A percentile compares a stretch with the other conserved stretches of the same genome.
Conservation (phyloP, 2,113 vertebrate genomes). For the Campylomormyrus tamandua region DNA sequence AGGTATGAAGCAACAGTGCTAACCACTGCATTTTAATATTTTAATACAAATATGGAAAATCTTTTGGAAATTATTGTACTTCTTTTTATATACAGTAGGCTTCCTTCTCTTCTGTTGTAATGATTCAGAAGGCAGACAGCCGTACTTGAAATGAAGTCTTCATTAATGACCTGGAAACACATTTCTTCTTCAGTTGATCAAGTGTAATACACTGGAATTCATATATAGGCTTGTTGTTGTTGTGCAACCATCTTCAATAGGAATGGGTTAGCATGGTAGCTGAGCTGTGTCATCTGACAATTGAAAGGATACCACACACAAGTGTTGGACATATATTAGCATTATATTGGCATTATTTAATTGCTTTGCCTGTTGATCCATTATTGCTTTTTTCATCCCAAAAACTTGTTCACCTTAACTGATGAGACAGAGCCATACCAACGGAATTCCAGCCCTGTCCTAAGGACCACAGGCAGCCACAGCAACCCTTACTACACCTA, state of each 20-base stretch:
- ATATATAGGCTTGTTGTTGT: slow-evolving; percentile 33
- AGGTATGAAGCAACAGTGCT: too few relatives aligned
- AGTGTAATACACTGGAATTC: slow-evolving; percentile 94
- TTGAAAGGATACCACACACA: too few relatives aligned
- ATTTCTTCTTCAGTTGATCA: slow-evolving; percentile 95
- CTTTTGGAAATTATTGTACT: slow-evolving; percentile 64
- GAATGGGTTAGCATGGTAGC: background rate
- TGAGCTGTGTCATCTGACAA: background rate
- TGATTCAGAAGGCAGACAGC: slow-evolving; percentile 61
- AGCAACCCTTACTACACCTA: background rate
- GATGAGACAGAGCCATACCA: background rate
- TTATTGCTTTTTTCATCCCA: background rate
- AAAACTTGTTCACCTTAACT: background rate
- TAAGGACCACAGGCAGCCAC: background rate
- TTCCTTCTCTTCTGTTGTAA: slow-evolving; percentile 53
- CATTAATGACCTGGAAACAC: slow-evolving; percentile 95
- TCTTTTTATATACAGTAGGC: slow-evolving; percentile 39
- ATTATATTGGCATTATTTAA: background rate
- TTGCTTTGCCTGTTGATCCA: background rate
- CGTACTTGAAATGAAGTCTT: slow-evolving; percentile 48
- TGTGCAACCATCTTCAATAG: background rate
- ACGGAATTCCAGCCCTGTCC: background rate
- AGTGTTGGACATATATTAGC: too few relatives aligned
- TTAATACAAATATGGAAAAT: slow-evolving; percentile 59
- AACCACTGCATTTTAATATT: too few relatives aligned